Base-by-base conservation (phyloP, 2,113 vertebrate species). In the Tachuris rubrigastra region DNA sequence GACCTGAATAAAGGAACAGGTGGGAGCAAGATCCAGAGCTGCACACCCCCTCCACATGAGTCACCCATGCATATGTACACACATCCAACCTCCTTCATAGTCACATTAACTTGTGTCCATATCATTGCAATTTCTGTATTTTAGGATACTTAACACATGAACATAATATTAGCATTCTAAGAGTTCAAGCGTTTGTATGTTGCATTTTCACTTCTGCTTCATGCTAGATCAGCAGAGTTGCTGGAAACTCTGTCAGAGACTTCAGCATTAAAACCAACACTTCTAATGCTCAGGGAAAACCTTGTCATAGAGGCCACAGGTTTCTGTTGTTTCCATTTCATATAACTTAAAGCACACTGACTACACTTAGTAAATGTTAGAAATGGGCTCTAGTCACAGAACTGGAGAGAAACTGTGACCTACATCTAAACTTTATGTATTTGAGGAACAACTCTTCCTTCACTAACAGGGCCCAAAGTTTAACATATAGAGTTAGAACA, bases 1-100 rank as follows among this genome's bases (percentile, higher is more conserved):
- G 80, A 87, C 56, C 62, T 87, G 76, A 84, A 85, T 87, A 92
- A 90, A 94, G n/a, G 68, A 37, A 94, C n/a, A 33, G 73, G 63
- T 81, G 72, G 53, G 66, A 91, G 84, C 37, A 93, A 60, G 68
- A 94, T 84, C 65, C 68, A 90, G 60, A 91, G 67, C 13, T 85
- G 84, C 58, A 95, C 72, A 74, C 42, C 25, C 60, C 68, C 58
- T 91, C 47, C n/a, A 47, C 12, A 42, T 46, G n/a, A 82, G 47
- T 76, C 83, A 71, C 79, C 50, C 72, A 78, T 25, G 0, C 2
- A 1, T 20, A 14, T 7, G 30, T 27, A 49, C 60, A 79, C 22
- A 59, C 2, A 4, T 83, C n/a, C 52, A 85, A 5, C 16, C 65
- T 77, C 49, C 41, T 52, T 95, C 28, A 21, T 28, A 77, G 52